Evolutionary conservation across 2,113 vertebrate genomes (phyloP), one percentile per base, ranked within the genome.

Genomic region (Sardina pilchardus): DNA sequence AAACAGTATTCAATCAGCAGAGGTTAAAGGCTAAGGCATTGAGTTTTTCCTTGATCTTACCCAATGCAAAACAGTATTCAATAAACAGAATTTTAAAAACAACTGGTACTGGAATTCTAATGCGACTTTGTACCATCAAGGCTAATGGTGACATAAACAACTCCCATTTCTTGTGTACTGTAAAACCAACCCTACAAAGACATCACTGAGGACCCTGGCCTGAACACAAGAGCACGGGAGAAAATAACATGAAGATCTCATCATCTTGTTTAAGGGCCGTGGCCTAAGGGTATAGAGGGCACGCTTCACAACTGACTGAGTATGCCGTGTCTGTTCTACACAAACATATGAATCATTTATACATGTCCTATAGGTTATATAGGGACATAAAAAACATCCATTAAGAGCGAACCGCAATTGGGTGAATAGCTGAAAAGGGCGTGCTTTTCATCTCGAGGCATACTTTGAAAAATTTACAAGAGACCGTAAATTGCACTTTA

Each of bases 311-410:
- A 34, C 67, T 71, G 63, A 24, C 21, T 26, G 26, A 34, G 9
- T 75, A 36, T 75, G 12, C 12, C 12, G 1, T 71, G 63, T 0
- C 12, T 26, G 8, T 30, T 30, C 63, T 30, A 71, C 12, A 71
- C 67, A 75, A 75, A 75, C 67, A 36, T 30, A 71, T 71, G 26
- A 71, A 71, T 71, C n/a, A 75, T 75, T 30, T 75, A 75, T 75
- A 12, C 36, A 34, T 75, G 67, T 16, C 10, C 26, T 75, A 34
- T 36, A 75, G 30, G 26, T 75, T 71, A 75, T 71, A 75, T 16
- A 14, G 10, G 67, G 30, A 75, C 30, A 75, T 75, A 36, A 75
- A 67, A 71, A 71, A 36, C 30, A 12, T 75, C 67, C 67, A 75
- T 75, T 71, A 71, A 71, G 14, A 30, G 26, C 67, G 12, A 30